Evolutionary conservation across 2,113 vertebrate species (phyloP), one percentile per base, ranked within the genome.

Genomic region (Nerophis ophidion): DNA sequence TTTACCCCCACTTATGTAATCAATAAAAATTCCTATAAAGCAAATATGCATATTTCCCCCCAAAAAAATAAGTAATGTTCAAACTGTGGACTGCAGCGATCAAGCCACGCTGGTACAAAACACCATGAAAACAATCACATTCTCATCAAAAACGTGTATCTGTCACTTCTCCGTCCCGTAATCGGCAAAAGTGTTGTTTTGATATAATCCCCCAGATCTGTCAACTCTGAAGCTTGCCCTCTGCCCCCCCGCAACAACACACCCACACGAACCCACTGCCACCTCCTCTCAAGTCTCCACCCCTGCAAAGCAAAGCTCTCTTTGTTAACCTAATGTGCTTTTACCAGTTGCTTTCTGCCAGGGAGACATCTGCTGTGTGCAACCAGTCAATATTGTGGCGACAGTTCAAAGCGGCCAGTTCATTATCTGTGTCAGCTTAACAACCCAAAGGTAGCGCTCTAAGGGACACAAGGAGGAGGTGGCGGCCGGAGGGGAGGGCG

Each of bases 351-450:
- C 82, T 88, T 90, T 91, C 88, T 87, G 90, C 85, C 82, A 84
- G 79, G 81, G 91, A 91, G 92, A 97, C 95, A 98, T 95, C 96
- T 98, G 95, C 92, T 97, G 90, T 81, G 82, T 90, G 91, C 89
- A 92, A 93, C 91, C 92, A 93, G 94, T 98, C 93, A 93, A 96
- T 97, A 97, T 93, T 93, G 92, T 91, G 87, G 86, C 91, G 91
- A 91, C 85, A 93, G 93, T 97, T 97, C 93, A 95, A 96, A 98
- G 95, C 91, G 87, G 87, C 82, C 89, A 89, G 90, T 93, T 93
- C 92, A 92, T 95, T 93, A 93, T 93, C 91, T 89, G 90, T 92
- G 94, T 93, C 93, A 93, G 93, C 93, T 96, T 96, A 94, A 96
- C 93, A 95, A 95, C 92, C 92, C 91, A 82, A 91, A 93, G 93